Conservation (phyloP, 2,113 vertebrate species). For the Phylloscopus trochilus region DNA sequence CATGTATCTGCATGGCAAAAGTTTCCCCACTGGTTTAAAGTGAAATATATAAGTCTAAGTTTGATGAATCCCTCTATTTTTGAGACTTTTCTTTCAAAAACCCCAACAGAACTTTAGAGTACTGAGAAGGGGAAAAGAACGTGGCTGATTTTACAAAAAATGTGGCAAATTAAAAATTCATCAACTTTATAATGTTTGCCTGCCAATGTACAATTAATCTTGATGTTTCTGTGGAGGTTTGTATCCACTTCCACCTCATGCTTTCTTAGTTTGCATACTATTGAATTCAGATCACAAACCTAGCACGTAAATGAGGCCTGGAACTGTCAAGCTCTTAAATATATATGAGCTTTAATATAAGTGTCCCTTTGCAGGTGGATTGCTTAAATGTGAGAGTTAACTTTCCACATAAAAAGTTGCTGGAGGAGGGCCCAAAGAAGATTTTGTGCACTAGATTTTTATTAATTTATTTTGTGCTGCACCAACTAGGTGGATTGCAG, state of each 20-base stretch:
- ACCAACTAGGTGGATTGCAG: neutral
- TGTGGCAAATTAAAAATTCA: neutral
- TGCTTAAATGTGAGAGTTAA: neutral
- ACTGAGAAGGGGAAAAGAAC: neutral
- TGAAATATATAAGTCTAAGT: neutral
- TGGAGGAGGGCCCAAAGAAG: neutral
- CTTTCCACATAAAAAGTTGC: neutral
- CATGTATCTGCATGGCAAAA: neutral
- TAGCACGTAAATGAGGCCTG: neutral
- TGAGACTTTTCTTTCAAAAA: neutral
- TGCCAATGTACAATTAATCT: neutral
- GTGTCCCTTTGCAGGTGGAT: neutral
- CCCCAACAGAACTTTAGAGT: neutral
- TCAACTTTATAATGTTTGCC: neutral
- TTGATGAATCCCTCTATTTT: neutral
- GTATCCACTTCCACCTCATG: neutral
- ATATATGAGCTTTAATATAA: neutral
- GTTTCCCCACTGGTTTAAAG: neutral
- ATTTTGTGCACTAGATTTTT: neutral
- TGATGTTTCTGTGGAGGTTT: neutral
- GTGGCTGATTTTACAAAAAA: neutral
- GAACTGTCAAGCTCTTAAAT: neutral
- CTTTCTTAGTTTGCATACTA: neutral
- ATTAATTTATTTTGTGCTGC: neutral
- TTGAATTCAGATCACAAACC: neutral